Conservation (phyloP, 2,888 invertebrate genomes). For the Saturnia japonica region DNA sequence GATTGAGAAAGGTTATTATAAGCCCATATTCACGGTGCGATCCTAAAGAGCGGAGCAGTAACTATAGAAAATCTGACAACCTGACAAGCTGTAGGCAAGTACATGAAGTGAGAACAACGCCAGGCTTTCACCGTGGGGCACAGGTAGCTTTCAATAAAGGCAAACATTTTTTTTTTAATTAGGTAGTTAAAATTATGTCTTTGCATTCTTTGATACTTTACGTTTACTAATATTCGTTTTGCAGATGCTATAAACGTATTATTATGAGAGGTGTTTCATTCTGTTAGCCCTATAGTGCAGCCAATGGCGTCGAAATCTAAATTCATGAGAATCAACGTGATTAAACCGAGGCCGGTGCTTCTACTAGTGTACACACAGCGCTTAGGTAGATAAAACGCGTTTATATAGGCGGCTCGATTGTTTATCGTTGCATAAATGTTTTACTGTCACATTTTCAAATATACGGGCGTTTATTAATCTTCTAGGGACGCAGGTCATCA, state of each 20-base stretch:
- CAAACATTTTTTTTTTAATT: background rate
- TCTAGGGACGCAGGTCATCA: background rate
- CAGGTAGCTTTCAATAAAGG: background rate
- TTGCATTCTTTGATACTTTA: background rate
- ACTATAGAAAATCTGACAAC: too few relatives aligned
- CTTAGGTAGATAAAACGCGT: slow-evolving; percentile 55
- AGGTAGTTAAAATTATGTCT: background rate
- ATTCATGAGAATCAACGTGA: slow-evolving; percentile 62
- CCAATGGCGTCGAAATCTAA: slow-evolving; percentile 47
- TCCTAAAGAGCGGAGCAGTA: too few relatives aligned
- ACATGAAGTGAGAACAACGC: too few relatives aligned
- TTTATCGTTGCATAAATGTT: slow-evolving; percentile 42
- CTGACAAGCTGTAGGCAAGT: too few relatives aligned
- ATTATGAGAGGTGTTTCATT: background rate
- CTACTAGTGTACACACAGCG: slow-evolving; percentile 41
- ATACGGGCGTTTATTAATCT: slow-evolving; percentile 30
- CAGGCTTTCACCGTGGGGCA: too few relatives aligned
- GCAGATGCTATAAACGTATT: background rate
- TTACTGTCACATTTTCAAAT: slow-evolving; percentile 45
- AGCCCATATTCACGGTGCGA: too few relatives aligned
- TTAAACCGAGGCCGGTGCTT: slow-evolving; percentile 51
- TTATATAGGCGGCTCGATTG: slow-evolving; percentile 56
- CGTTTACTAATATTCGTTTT: background rate
- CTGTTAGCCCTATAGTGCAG: background rate
- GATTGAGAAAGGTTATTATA: too few relatives aligned